phyloP scores from a whole-genome alignment of 2,888 invertebrate genomes.

The Laothoe populi region DNA sequence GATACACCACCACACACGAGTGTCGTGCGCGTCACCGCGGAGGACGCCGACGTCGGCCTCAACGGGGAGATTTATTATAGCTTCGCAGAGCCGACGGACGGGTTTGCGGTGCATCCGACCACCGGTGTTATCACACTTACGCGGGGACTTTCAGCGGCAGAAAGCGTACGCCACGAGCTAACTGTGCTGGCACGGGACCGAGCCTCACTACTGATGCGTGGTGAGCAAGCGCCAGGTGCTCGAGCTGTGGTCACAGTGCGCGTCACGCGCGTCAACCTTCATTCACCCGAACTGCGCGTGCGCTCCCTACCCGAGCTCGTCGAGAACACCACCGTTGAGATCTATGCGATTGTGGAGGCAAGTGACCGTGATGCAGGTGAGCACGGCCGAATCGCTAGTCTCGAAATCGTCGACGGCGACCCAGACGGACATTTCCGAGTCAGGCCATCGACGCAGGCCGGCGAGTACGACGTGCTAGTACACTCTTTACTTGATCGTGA shows the following conservation, averaged over 20 bases:
- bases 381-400: conserved; percentile 92
- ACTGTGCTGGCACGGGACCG: conserved; percentile 94
- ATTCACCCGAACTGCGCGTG: conserved; percentile 93
- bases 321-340: conserved; percentile 92
- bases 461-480: conserved; percentile 92
- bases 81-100: conserved; percentile 91
- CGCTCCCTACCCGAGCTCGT: conserved; percentile 91
- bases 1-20: conserved; percentile 94
- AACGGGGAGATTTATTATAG: conserved; percentile 99
- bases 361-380: conserved; percentile 92
- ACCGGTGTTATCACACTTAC: conserved; percentile 94
- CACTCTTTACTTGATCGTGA: conserved; percentile 92
- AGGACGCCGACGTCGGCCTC: conserved; percentile 97
- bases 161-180: conserved; percentile 89
- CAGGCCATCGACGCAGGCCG: conserved; percentile 84
- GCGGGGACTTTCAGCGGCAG: conserved; percentile 89
- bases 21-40: conserved; percentile 92
- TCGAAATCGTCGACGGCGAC: conserved; percentile 95
- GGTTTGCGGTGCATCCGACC: conserved; percentile 97
- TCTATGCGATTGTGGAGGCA: conserved; percentile 95
- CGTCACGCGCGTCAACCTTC: conserved; percentile 93
- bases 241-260: conserved; percentile 91
- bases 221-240: conserved; percentile 87
- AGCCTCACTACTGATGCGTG: conserved; percentile 86
- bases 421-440: conserved; percentile 95